A percentile compares a stretch with the other conserved stretches of the same genome.
Conservation (phyloP, 1,140 invertebrate species). For the Centruroides vittatus region DNA sequence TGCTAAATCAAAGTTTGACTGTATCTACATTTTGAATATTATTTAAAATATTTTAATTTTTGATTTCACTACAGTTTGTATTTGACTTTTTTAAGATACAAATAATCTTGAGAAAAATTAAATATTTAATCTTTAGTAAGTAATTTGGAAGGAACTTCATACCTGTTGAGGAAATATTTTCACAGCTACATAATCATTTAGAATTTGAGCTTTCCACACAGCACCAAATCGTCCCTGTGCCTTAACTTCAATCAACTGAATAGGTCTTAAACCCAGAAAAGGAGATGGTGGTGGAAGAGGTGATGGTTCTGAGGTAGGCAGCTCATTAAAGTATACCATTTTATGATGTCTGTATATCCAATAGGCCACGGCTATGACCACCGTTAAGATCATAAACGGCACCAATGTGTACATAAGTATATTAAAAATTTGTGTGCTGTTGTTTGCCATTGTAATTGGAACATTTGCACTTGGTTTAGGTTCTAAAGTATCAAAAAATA, state of each 20-base stretch:
- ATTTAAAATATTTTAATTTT: too few species aligned
- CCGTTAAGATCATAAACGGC: slow-evolving; percentile 30
- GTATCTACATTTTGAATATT: too few species aligned
- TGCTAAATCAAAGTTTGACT: too few species aligned
- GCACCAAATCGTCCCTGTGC: slow-evolving; percentile 78
- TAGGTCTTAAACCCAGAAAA: slow-evolving; percentile 24
- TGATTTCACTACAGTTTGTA: too few species aligned
- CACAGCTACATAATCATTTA: slow-evolving; percentile 51
- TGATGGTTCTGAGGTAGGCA: slow-evolving; percentile 30
- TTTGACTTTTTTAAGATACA: too few species aligned
- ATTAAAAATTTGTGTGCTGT: slow-evolving; percentile 23
- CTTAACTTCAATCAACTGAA: slow-evolving; percentile 63
- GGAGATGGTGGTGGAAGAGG: slow-evolving; percentile 27
- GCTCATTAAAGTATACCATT: slow-evolving; percentile 41
- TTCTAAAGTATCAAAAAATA: slow-evolving; percentile 16
- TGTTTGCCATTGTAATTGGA: slow-evolving; percentile 5
- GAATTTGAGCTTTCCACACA: slow-evolving; percentile 72
- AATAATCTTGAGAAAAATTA: too few species aligned
- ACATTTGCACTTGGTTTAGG: slow-evolving; percentile 24
- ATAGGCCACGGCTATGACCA: slow-evolving; percentile 35
- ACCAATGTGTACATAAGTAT: slow-evolving; percentile 36
- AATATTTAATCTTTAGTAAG: too few species aligned
- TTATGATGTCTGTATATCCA: slow-evolving; percentile 41
- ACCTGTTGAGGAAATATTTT: slow-evolving; percentile 59
- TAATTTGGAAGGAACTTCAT: not conserved